A percentile compares a stretch with the other conserved stretches of the same genome.
Evolutionary conservation across 2,888 invertebrate species (phyloP).

Genomic region (Danaus chrysippus): DNA sequence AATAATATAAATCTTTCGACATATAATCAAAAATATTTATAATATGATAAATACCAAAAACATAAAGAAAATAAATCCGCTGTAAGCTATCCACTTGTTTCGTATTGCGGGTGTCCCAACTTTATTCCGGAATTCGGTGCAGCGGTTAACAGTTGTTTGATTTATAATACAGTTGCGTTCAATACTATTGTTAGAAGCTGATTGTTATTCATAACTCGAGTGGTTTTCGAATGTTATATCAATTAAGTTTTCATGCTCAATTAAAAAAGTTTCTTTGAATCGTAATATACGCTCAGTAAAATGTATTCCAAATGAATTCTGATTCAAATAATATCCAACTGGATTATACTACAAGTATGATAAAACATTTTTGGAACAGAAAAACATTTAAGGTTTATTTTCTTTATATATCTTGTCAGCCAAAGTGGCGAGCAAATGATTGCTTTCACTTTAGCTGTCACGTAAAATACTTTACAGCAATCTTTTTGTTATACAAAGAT

Average conservation of each 20-base stretch:
- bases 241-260: background rate
- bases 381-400: slow-evolving; percentile 7
- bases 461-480: slow-evolving; percentile 1
- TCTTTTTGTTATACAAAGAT: slow-evolving; percentile 9
- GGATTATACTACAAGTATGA: too few relatives aligned
- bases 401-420: slow-evolving; percentile 14
- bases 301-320: too few relatives aligned
- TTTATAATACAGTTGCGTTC: slow-evolving; percentile 42
- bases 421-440: slow-evolving; percentile 15
- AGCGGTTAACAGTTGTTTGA: slow-evolving; percentile 50
- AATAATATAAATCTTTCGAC: too few relatives aligned
- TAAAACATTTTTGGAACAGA: too few relatives aligned
- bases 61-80: background rate
- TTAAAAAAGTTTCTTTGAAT: background rate
- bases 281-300: slow-evolving; percentile 1
- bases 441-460: slow-evolving; percentile 14
- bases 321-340: too few relatives aligned
- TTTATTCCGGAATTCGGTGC: slow-evolving; percentile 50
- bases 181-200: slow-evolving; percentile 32
- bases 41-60: background rate
- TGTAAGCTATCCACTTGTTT: slow-evolving; percentile 30
- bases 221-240: slow-evolving; percentile 3
- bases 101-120: slow-evolving; percentile 36
- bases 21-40: background rate
- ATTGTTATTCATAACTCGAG: slow-evolving; percentile 31